Evolutionary conservation across 2,888 invertebrate species (phyloP), one percentile per base, ranked within the genome.

Genomic region (Cheilosia impressa): DNA sequence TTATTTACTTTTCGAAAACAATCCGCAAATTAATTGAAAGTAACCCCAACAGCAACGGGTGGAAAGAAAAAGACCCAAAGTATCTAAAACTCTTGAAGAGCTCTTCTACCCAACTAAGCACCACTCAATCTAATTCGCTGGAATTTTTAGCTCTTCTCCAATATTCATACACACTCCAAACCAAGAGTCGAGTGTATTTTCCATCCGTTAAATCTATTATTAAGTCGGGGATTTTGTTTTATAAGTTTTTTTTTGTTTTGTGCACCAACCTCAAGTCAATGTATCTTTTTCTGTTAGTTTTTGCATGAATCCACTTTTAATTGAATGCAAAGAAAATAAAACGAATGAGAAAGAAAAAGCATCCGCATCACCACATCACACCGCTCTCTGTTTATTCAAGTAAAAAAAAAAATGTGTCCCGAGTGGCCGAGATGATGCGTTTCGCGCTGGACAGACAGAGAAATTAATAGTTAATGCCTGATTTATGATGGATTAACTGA

Each of bases 381-480:
- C 38, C 22, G 55, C 43, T 38, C 34, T 66, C 38, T 78, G 71
- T 78, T 71, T 78, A 31, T 78, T 57, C 60, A 71, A 65, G 43
- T n/a, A 13, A 22, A 31, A n/a, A 43, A 17, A 17, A 62, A 17
- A 17, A 7, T 9, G n/a, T 24, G 17, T n/a, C 24, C 43, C 17
- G 27, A 41, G 68, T 55, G 55, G 10, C 22, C 13, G n/a, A 55
- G 38, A 55, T 27, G 24, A 27, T 43, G 38, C 63, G 5, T 53
- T 17, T 17, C 43, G 2, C 9, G 41, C 45, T 24, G 55, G 57
- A 81, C 52, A 66, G 45, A 72, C 72, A 72, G 81, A 65, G 58
- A 85, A 85, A 81, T 85, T 85, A 85, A 85, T 85, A 85, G 85
- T 85, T 81, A 77, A 85, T 85, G 85, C 85, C 81, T 85, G 85